These are phyloP conservation scores for Polydesmus complanatus DNA, from an alignment of 2,888 invertebrate species.

Conservation along the genomic window DNA sequence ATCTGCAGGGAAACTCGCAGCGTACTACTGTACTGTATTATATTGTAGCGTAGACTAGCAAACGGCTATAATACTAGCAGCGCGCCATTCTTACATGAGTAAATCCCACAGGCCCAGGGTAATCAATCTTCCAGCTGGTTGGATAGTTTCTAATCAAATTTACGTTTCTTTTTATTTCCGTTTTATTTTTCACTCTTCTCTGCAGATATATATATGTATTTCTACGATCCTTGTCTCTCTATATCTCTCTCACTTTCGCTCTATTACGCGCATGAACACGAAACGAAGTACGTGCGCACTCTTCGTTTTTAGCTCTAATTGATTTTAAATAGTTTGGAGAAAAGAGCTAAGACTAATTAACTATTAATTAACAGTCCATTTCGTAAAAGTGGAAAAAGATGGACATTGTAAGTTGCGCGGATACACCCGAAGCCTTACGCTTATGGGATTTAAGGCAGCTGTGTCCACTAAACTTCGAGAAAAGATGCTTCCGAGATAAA, in stretches of 20 bases:
- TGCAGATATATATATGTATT: background rate
- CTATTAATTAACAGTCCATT: constrained; percentile 8
- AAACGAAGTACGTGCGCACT: too few species aligned
- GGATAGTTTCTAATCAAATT: background rate
- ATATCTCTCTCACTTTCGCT: background rate
- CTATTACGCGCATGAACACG: too few species aligned
- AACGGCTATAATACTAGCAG: too few species aligned
- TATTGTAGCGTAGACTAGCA: too few species aligned
- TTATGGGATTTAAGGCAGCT: background rate
- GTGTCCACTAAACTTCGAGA: too few species aligned
- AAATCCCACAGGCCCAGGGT: constrained; percentile 6
- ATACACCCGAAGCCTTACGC: too few species aligned
- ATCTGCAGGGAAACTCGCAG: too few species aligned
- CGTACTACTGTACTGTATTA: too few species aligned
- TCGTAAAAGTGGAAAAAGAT: background rate
- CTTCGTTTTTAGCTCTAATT: background rate
- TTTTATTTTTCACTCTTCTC: background rate
- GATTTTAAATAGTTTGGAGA: constrained; percentile 8
- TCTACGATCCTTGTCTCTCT: background rate
- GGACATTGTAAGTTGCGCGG: too few species aligned
- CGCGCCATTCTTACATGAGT: too few species aligned
- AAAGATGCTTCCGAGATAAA: too few species aligned
- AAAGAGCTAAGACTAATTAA: constrained; percentile 6
- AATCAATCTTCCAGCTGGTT: constrained; percentile 4
- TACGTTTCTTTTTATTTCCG: too few species aligned